Evolutionary conservation across 2,888 invertebrate species (phyloP).

Genomic region (Psococerastis gibbosa): DNA sequence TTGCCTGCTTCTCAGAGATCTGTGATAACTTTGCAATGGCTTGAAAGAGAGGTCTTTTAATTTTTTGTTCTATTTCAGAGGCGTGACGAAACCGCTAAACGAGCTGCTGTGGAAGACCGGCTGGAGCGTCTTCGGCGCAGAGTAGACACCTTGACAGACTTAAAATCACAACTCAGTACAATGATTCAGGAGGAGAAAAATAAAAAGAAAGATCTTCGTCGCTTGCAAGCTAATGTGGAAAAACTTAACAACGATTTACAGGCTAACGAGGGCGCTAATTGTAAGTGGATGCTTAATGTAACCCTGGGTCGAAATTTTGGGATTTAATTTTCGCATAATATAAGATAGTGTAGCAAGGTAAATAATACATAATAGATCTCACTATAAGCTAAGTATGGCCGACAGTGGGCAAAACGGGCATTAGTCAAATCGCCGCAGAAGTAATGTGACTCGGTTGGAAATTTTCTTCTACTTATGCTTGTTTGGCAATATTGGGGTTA

Average conservation of each 20-base stretch:
- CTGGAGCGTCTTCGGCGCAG: slow-evolving; percentile 18
- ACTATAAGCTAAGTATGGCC: too few relatives aligned
- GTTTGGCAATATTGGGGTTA: too few relatives aligned
- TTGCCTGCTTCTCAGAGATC: too few relatives aligned
- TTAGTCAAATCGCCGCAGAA: too few relatives aligned
- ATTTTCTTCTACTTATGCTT: too few relatives aligned
- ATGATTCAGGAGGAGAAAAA: slow-evolving; percentile 31
- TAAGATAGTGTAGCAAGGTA: too few relatives aligned
- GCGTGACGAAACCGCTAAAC: slow-evolving; percentile 17
- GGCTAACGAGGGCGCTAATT: too few relatives aligned
- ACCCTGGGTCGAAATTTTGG: background rate
- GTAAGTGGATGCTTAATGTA: slow-evolving; percentile 14
- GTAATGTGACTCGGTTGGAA: too few relatives aligned
- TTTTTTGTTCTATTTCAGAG: slow-evolving; percentile 17
- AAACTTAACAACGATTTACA: slow-evolving; percentile 32
- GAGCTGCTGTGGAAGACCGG: slow-evolving; percentile 16
- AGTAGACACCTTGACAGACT: slow-evolving; percentile 20
- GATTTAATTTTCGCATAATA: slow-evolving; percentile 11
- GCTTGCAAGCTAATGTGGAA: slow-evolving; percentile 29
- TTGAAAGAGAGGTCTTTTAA: too few relatives aligned
- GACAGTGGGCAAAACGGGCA: too few relatives aligned
- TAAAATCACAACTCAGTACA: slow-evolving; percentile 22
- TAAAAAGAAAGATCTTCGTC: slow-evolving; percentile 31
- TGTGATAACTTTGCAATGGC: too few relatives aligned
- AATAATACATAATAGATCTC: too few relatives aligned